A percentile compares a stretch with the other conserved stretches of the same genome.
Evolutionary conservation across 2,113 vertebrate species (phyloP).

Genomic region (Noctilio leporinus): DNA sequence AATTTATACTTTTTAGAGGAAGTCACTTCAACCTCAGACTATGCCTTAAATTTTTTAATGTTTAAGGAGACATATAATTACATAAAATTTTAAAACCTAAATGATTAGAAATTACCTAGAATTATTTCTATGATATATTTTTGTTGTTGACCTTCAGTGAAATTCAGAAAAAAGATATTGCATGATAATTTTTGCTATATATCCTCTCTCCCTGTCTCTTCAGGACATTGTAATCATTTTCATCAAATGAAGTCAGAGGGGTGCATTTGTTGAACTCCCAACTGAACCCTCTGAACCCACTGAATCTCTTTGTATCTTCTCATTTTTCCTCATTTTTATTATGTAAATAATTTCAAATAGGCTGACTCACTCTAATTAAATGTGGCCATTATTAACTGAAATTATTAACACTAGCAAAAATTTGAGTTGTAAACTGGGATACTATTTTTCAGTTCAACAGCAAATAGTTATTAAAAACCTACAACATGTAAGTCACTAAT

Average conservation of each 20-base stretch:
- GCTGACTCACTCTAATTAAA: neutral
- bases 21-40: neutral
- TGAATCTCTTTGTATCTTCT: neutral
- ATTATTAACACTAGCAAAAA: neutral
- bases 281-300: neutral
- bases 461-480: neutral
- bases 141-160: neutral
- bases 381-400: neutral
- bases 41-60: neutral
- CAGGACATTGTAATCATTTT: neutral
- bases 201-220: neutral
- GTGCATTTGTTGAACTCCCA: neutral
- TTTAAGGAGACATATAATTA: neutral
- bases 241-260: neutral
- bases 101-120: neutral
- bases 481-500: neutral
- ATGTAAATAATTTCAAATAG: neutral
- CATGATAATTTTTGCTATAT: neutral
- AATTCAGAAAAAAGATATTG: neutral
- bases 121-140: neutral
- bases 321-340: neutral
- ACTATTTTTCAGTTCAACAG: neutral
- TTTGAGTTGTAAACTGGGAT: neutral
- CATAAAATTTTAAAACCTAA: slow-evolving; percentile 1
- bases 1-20: neutral